These are phyloP conservation scores for Rhegmatorhina hoffmannsi DNA, from an alignment of 2,113 vertebrate genomes.

Conservation along the genomic window DNA sequence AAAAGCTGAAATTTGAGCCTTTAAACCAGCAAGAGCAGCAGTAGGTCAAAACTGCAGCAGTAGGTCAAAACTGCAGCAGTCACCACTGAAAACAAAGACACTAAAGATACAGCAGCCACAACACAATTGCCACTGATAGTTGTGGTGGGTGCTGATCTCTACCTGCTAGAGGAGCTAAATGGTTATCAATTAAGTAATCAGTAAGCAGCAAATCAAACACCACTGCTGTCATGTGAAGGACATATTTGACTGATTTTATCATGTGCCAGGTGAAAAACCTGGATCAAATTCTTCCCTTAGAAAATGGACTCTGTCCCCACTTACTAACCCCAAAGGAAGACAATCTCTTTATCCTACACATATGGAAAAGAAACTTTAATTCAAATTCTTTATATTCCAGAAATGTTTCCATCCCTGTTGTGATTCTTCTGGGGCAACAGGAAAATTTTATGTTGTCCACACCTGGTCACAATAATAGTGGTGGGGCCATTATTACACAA, in stretches of 20 bases:
- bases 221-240: neutral
- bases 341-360: neutral
- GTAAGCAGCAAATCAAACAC: neutral
- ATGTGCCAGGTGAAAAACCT: neutral
- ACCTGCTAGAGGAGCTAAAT: neutral
- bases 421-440: neutral
- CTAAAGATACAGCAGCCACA: neutral
- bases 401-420: neutral
- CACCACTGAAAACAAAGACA: neutral
- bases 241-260: neutral
- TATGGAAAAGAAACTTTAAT: neutral
- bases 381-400: neutral
- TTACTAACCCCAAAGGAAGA: neutral
- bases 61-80: neutral
- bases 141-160: neutral
- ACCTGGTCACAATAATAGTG: neutral
- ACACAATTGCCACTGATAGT: neutral
- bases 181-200: neutral
- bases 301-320: neutral
- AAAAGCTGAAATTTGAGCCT: neutral
- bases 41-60: neutral
- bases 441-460: neutral
- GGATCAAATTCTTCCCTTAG: neutral
- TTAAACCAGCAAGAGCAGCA: neutral
- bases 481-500: neutral